phyloP scores from a whole-genome alignment of 2,113 vertebrate species.

The Coregonus clupeaformis region DNA sequence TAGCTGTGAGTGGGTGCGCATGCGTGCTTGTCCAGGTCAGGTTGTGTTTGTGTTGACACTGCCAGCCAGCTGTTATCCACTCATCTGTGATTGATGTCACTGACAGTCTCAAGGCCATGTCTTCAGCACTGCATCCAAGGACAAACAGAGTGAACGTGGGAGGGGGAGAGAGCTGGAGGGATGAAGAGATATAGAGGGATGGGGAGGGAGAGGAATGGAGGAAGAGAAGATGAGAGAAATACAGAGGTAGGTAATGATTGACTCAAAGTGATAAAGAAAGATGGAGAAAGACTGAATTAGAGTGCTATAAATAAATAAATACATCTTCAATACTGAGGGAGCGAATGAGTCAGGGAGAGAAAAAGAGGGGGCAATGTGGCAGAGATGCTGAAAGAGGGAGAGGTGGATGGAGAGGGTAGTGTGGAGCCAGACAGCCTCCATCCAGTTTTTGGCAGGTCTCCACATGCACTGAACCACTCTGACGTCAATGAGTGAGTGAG shows the following conservation, averaged over 20 bases:
- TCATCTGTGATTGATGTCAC: constrained; percentile 23
- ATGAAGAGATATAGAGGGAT: neutral
- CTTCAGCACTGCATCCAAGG: constrained; percentile 25
- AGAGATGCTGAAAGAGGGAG: neutral
- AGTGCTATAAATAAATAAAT: constrained; percentile 25
- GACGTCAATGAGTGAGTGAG: neutral
- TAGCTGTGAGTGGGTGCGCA: constrained; percentile 3
- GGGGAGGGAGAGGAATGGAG: neutral
- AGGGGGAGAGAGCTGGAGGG: constrained; percentile 8
- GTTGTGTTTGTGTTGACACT: constrained; percentile 27
- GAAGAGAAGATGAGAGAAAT: neutral
- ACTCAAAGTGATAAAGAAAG: neutral
- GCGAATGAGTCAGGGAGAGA: neutral
- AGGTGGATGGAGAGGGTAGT: neutral
- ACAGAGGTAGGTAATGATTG: neutral
- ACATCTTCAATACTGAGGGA: neutral
- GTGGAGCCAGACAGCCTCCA: neutral
- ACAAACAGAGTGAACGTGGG: constrained; percentile 15
- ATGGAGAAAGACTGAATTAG: too few relatives aligned
- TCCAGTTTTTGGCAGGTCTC: constrained; percentile 1
- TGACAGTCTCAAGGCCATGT: constrained; percentile 26
- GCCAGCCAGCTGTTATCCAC: constrained; percentile 17
- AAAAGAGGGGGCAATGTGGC: neutral
- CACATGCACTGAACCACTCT: neutral
- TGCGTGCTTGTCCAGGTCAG: constrained; percentile 12